Percentiles rank a stretch among this genome's conserved stretches.
Conservation (phyloP, 2,113 vertebrate species). For the Apodemus speciosus region DNA sequence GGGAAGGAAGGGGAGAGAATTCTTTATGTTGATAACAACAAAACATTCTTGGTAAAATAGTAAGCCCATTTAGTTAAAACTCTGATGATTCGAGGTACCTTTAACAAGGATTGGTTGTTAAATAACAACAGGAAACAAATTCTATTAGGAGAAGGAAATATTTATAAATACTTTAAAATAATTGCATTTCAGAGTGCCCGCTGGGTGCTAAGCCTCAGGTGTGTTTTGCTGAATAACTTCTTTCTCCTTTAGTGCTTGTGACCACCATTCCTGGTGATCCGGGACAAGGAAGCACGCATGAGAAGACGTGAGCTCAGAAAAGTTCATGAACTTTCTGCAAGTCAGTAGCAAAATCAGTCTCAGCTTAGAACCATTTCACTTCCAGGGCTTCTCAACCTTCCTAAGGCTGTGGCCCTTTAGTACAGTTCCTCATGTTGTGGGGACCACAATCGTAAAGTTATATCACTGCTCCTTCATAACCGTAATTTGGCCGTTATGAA, state of each 20-base stretch:
- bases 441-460: neutral
- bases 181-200: neutral
- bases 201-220: no score
- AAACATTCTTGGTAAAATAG: neutral
- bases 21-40: constrained; percentile 10
- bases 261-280: neutral
- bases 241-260: neutral
- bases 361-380: neutral
- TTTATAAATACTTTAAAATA: neutral
- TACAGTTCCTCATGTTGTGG: neutral
- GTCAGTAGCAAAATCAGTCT: neutral
- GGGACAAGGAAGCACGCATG: no score
- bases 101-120: neutral
- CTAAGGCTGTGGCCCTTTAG: neutral
- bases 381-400: neutral
- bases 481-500: neutral
- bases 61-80: neutral
- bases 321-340: neutral
- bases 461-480: neutral
- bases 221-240: no score
- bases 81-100: neutral
- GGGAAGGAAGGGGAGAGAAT: neutral
- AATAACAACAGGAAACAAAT: neutral
- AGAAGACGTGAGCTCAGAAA: neutral
- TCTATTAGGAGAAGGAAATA: constrained; percentile 15